A percentile compares a stretch with the other conserved stretches of the same genome.
phyloP scores from a whole-genome alignment of 30 jellyfish, hydroid and myxozoan species.

The Haliclystus octoradiatus region DNA sequence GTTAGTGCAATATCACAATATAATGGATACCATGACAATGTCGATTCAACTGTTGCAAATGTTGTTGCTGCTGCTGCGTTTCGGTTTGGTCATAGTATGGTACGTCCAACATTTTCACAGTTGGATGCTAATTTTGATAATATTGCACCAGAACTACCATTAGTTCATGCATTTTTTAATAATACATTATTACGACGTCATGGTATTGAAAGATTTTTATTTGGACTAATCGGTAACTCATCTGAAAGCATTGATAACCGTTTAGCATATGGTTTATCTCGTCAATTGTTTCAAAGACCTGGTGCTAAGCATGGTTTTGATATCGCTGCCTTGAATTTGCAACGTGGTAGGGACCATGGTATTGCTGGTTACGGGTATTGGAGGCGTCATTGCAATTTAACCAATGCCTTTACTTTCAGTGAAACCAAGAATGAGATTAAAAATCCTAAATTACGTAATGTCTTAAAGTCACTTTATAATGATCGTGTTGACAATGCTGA shows the following conservation, averaged over 20 bases:
- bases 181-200: conserved; percentile 17
- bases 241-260: conserved; percentile 58
- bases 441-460: conserved; percentile 12
- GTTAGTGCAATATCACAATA: conserved; percentile 35
- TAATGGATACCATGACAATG: conserved; percentile 46
- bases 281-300: conserved; percentile 52
- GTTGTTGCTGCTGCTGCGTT: conserved; percentile 73
- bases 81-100: conserved; percentile 74
- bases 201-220: conserved; percentile 57
- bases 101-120: conserved; percentile 53
- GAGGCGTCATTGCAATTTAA: conserved; percentile 43
- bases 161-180: conserved; percentile 43
- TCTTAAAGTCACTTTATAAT: conserved; percentile 34
- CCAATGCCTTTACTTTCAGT: conserved; percentile 20
- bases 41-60: conserved; percentile 54
- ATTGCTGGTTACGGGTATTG: conserved; percentile 58
- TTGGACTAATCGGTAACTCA: conserved; percentile 64
- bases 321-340: conserved; percentile 51
- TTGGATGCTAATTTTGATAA: conserved; percentile 47
- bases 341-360: conserved; percentile 85
- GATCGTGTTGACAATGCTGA: conserved; percentile 43
- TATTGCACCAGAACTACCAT: conserved; percentile 47
- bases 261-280: conserved; percentile 46
- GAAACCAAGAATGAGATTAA: conserved; percentile 32
- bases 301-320: conserved; percentile 54